Base-by-base conservation (phyloP, 2,113 vertebrate species). In the Diphyllodes magnificus region DNA sequence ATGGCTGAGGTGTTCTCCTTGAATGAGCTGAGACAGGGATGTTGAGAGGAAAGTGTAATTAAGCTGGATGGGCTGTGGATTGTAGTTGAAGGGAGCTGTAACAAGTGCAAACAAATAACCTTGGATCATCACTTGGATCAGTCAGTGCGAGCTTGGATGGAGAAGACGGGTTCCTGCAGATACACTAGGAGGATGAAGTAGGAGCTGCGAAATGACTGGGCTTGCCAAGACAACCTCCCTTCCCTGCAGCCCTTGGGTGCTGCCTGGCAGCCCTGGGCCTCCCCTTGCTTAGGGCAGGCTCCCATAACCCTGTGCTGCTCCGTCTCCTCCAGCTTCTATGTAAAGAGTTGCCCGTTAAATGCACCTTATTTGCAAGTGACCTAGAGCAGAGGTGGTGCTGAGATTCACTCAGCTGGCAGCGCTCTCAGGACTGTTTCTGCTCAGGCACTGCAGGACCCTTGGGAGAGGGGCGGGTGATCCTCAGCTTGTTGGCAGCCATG, bases 201-300 rank as follows among this genome's bases (percentile, higher is more conserved):
- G 84, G 59, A 95, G 47, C 84, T 95, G 63, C 5, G 33, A 39
- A 94, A 51, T 0, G 5, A 13, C 68, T 64, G 82, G 51, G 56
- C 82, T 88, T 86, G 82, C 90, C 82, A 78, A 77, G 75, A 47
- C 81, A 70, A 3, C 80, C 86, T 93, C 85, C 88, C 47, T 87
- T 69, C 83, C 89, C 84, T 95, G 22, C 56, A 88, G 82, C 68
- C 2, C 1, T 22, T 35, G 51, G 50, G 85, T 35, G 54, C 75
- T 82, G 63, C 82, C 61, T 89, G 30, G 31, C 80, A 89, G 68
- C 51, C 21, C 64, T n/a, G 59, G 39, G 27, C 35, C 24, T 76
- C 53, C 19, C 37, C 9, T 79, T 82, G 70, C 90, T 81, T 63
- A 18, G 42, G 76, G 64, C 59, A 83, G 30, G 42, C 42, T 90